A percentile compares a stretch with the other conserved stretches of the same genome.
These are phyloP conservation scores for Pteropus rufus DNA, from an alignment of 2,797 vertebrate species.

Conservation along the genomic window DNA sequence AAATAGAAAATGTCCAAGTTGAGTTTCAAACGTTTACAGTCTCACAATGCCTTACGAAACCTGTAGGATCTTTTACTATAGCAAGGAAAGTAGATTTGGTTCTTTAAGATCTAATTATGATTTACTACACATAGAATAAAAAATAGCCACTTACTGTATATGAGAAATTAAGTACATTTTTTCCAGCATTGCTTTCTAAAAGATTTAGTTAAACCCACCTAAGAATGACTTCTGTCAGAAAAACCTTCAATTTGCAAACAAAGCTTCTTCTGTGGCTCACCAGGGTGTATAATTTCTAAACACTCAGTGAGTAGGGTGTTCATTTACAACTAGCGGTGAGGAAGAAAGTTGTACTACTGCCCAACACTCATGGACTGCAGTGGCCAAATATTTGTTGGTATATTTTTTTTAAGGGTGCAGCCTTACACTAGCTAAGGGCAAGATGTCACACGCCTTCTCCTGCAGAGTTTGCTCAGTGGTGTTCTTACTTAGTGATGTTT, in stretches of 20 bases:
- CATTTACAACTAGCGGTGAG: not conserved
- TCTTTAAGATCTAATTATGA: constrained; percentile 33
- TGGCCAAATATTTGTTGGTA: not conserved
- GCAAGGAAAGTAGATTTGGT: not conserved
- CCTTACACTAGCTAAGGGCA: not conserved
- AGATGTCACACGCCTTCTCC: not conserved
- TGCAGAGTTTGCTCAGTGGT: not conserved
- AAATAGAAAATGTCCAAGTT: constrained; percentile 27
- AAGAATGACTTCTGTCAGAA: constrained; percentile 18
- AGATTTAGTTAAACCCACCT: constrained; percentile 17
- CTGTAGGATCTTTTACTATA: not conserved
- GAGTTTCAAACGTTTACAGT: constrained; percentile 2
- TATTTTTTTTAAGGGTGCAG: not conserved
- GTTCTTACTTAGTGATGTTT: not conserved
- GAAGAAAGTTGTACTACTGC: not conserved
- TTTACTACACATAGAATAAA: constrained; percentile 22
- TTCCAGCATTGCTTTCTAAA: not conserved
- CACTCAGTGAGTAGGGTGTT: not conserved
- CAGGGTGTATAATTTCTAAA: not conserved
- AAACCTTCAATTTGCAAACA: constrained; percentile 22
- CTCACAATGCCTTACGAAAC: constrained; percentile 33
- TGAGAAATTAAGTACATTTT: constrained; percentile 26
- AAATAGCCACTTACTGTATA: not conserved
- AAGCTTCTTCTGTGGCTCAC: not conserved
- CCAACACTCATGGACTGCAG: not conserved